phyloP scores from a whole-genome alignment of 2,888 invertebrate genomes.

The Crepidodera aurea region DNA sequence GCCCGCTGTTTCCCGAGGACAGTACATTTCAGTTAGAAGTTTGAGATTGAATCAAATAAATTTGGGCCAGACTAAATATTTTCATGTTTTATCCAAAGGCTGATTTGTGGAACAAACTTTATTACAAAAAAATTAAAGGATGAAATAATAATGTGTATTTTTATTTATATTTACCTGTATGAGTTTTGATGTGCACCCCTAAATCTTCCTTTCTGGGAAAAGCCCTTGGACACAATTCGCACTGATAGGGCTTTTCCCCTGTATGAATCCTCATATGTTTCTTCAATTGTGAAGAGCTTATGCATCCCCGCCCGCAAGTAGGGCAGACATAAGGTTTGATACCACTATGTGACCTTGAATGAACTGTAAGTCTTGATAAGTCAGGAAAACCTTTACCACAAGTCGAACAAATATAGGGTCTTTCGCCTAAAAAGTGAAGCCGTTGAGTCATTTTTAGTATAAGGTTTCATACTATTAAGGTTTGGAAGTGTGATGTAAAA shows the following conservation, averaged over 20 bases:
- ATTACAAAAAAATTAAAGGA: too few species aligned
- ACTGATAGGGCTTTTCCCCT: conserved; percentile 62
- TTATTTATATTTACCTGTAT: conserved; percentile 55
- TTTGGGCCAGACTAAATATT: too few species aligned
- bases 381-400: conserved; percentile 65
- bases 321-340: conserved; percentile 61
- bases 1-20: too few species aligned
- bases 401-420: conserved; percentile 58
- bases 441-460: conserved; percentile 6
- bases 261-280: conserved; percentile 63
- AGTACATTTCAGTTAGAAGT: too few species aligned
- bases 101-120: too few species aligned
- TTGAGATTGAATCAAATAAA: too few species aligned
- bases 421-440: conserved; percentile 57
- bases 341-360: conserved; percentile 62
- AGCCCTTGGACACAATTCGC: conserved; percentile 55
- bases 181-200: conserved; percentile 58
- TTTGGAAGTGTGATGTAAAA: too few species aligned
- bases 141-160: too few species aligned
- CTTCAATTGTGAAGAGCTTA: conserved; percentile 60
- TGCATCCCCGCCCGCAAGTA: conserved; percentile 57
- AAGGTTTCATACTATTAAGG: not conserved
- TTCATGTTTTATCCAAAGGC: too few species aligned
- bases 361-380: conserved; percentile 63
- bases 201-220: conserved; percentile 57